Evolutionary conservation across 1,140 invertebrate genomes (phyloP), one percentile per base, ranked within the genome.

Genomic region (Semibalanus balanoides): DNA sequence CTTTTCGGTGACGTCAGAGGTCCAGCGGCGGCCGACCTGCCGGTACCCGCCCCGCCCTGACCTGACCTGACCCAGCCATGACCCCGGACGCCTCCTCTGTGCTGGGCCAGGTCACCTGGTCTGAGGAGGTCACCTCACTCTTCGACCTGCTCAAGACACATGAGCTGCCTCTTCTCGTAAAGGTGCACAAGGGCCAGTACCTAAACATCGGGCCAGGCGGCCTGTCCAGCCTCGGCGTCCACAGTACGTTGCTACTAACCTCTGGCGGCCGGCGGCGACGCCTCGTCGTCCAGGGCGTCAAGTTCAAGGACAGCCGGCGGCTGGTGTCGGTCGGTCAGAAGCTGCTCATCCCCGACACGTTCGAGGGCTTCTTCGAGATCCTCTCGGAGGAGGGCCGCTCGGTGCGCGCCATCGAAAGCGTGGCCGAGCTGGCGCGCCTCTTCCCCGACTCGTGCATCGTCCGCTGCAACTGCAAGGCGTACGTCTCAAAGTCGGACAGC

Each of bases 291-390:
- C 94, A 96, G 83, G 93, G 93, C 75, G 92, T 97, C 72, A 95
- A 94, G 85, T 89, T 95, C 81, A 94, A 95, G 83, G 94, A 96
- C 83, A 90, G 92, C 0, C 84, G 79, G 31, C 86, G 90, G 78
- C 88, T 90, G 79, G 91, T 91, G 30, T 91, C 89, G 77, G 88
- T 92, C 0, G 92, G 93, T 19, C 91, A 92, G 0, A 88, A 92
- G 80, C 85, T 97, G 70, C 89, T 93, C 73, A 96, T 97, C 75
- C 95, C 95, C 0, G 90, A 96, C 77, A 89, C 90, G 11, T 97
- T 95, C 83, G 87, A 90, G 78, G 95, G 95, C 14, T 97, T 93
- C 85, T 97, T 97, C 83, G 95, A 97, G 85, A 88, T 97, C 43
- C 85, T 97, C 31, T 96, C 93, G 82, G 94, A 97, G 84, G 94